Base-by-base conservation (phyloP, 2,113 vertebrate genomes). In the Coryphaenoides rupestris region DNA sequence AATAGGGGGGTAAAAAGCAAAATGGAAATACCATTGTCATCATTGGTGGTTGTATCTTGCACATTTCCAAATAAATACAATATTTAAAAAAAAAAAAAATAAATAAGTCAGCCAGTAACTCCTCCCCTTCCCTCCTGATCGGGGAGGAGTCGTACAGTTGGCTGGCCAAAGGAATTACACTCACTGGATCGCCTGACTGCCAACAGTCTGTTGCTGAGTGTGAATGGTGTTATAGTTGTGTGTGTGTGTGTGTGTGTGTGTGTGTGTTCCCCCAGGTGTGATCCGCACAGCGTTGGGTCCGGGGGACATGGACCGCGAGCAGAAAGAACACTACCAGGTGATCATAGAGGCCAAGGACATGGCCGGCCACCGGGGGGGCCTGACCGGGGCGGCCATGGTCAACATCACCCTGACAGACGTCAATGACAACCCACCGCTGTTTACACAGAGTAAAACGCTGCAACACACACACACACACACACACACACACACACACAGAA, bases 301-400 rank as follows among this genome's bases (percentile, higher is more conserved):
- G 28, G 84, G 93, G 10, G 95, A 95, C 79, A 95, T 98, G 95
- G 94, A 98, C 78, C 87, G 96, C 45, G 96, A 98, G 89, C 93
- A 94, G 72, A 90, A 89, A 63, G 94, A 96, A 58, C 92, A 94
- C 17, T 98, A 98, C 81, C 94, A 96, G 87, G 94, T 98, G 70
- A 93, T 98, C 78, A 98, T 98, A 24, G 94, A 98, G 76, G 96
- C 94, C 47, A 98, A 98, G 66, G 96, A 98, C 67, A 98, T 98
- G 96, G 96, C 93, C 0, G 96, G 96, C 21, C 95, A 98, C 81
- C 92, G 93, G 89, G 96, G 96, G 0, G 96, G 96, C 26, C 77
- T 98, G 45, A 96, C 91, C 0, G 95, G 95, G 5, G 94, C 92
- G 66, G 94, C 96, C 3, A 89, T 89, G 0, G 94, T 98, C 72